These are phyloP conservation scores for Mesopsocus fuscifrons DNA, from an alignment of 2,888 invertebrate species.

Conservation along the genomic window DNA sequence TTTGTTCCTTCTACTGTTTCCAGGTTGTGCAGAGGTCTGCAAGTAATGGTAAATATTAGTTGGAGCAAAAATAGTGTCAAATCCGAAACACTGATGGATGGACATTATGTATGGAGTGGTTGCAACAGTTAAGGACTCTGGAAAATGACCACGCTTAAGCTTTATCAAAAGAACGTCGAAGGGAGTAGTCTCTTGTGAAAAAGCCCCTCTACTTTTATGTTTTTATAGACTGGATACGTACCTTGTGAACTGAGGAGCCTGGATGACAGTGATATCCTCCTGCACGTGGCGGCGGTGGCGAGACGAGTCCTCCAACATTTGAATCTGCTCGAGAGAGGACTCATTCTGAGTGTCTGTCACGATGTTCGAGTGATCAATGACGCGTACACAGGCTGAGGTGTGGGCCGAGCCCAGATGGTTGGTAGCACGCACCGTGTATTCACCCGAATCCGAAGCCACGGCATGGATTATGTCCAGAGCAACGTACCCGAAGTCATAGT, in stretches of 20 bases:
- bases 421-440: constrained; percentile 84
- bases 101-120: no score
- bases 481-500: constrained; percentile 94
- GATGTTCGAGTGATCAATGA: constrained; percentile 62
- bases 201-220: no score
- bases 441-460: constrained; percentile 84
- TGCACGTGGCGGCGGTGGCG: constrained; percentile 47
- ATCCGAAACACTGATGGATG: no score
- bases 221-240: no score
- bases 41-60: no score
- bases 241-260: constrained; percentile 65
- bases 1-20: constrained; percentile 82
- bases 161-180: no score
- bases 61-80: no score
- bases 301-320: constrained; percentile 66
- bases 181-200: no score
- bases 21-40: constrained; percentile 63
- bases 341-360: constrained; percentile 83
- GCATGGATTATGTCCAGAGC: constrained; percentile 89
- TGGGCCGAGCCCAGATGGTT: constrained; percentile 87
- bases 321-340: constrained; percentile 79
- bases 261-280: constrained; percentile 66
- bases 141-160: no score
- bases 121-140: no score
- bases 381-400: constrained; percentile 75